phyloP scores from a whole-genome alignment of 1,140 invertebrate species.

The Cheumatopsyche charites region DNA sequence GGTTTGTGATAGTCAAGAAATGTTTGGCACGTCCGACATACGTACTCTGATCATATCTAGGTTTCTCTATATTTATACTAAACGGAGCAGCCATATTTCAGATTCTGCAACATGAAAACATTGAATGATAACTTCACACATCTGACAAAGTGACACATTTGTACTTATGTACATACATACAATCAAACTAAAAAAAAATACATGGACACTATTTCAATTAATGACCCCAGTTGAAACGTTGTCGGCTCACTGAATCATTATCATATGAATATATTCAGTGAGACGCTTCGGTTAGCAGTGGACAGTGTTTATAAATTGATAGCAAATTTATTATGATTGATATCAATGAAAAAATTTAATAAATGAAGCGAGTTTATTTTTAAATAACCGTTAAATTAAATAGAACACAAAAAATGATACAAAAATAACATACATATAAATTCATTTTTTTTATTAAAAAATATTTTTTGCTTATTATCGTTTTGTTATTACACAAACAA shows the following conservation, averaged over 20 bases:
- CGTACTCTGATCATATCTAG: conserved; percentile 85
- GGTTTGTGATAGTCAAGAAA: conserved; percentile 91
- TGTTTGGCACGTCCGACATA: conserved; percentile 87
- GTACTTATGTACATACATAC: too few species aligned
- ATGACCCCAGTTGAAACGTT: background rate
- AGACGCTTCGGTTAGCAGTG: background rate
- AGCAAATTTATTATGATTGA: background rate
- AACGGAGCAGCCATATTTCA: conserved; percentile 41
- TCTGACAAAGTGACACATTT: too few species aligned
- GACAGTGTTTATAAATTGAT: conserved; percentile 15
- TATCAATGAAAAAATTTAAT: too few species aligned
- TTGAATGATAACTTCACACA: too few species aligned
- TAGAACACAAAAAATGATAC: too few species aligned
- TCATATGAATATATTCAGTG: conserved; percentile 8
- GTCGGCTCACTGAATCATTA: background rate
- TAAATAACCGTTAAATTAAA: too few species aligned
- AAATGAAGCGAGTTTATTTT: too few species aligned
- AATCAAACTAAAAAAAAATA: background rate
- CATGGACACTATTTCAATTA: conserved; percentile 14
- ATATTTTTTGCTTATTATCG: too few species aligned
- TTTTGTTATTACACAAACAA: too few species aligned
- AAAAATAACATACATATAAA: too few species aligned
- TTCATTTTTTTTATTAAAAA: too few species aligned
- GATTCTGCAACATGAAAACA: conserved; percentile 1
- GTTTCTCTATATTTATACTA: conserved; percentile 77